These are phyloP conservation scores for Neelides folsomi DNA, from an alignment of 2,888 invertebrate species.

Conservation along the genomic window DNA sequence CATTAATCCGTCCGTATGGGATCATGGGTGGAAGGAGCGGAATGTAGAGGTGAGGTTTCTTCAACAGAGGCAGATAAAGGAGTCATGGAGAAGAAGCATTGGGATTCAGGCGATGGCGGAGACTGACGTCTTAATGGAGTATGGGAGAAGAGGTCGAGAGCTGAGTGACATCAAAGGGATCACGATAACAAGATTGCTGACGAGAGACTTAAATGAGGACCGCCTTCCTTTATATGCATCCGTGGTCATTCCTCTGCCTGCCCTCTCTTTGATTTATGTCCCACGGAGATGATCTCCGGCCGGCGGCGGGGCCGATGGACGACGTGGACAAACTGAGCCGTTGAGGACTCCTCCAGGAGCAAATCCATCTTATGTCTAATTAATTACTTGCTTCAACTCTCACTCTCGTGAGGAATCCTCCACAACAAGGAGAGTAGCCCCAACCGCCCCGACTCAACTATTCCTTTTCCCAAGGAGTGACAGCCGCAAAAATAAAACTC, in stretches of 20 bases:
- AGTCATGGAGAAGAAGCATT: no score
- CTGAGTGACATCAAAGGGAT: constrained; percentile 32
- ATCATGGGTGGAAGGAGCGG: no score
- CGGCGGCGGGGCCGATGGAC: not conserved
- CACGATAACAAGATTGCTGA: constrained; percentile 33
- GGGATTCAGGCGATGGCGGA: not conserved
- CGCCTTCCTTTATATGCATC: constrained; percentile 30
- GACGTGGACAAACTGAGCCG: not conserved
- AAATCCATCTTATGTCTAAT: constrained; percentile 1
- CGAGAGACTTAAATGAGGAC: constrained; percentile 33
- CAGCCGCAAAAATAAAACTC: not conserved
- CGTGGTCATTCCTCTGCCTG: constrained; percentile 19
- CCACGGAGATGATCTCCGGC: not conserved
- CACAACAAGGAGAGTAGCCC: not conserved
- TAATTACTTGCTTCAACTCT: constrained; percentile 1
- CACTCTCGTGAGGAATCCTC: not conserved
- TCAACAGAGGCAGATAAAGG: no score
- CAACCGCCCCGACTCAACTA: not conserved
- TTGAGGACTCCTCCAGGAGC: not conserved
- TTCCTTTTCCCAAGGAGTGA: not conserved
- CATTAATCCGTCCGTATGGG: constrained; percentile 4
- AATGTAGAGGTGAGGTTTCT: no score
- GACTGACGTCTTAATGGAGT: constrained; percentile 13
- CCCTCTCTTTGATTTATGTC: constrained; percentile 16
- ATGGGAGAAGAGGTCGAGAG: constrained; percentile 3